Evolutionary conservation across 2,888 invertebrate species (phyloP), one percentile per base, ranked within the genome.

Genomic region (Eurytoma adleriae): DNA sequence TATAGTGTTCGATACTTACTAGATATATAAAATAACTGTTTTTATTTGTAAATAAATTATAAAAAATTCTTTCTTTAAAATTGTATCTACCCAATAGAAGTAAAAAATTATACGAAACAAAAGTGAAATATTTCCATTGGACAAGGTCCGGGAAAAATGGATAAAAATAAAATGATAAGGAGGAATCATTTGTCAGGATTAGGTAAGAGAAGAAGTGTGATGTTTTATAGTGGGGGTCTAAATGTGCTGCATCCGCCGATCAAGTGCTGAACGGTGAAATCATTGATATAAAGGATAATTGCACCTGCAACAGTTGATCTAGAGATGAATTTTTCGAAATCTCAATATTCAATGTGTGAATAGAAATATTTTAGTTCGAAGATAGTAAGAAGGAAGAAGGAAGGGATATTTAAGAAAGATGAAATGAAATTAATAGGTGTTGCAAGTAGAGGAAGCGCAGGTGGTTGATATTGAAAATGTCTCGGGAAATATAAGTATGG

Each of bases 221-320:
- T n/a, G n/a, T n/a, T n/a, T n/a, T 5, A 64, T 57, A n/a, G 24
- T 70, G 54, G 75, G 67, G 75, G 80, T 71, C 40, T 78, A n/a
- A 70, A 88, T 85, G 85, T 85, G 83, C 85, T 85, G 84, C 86
- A 88, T 89, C 89, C 89, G 89, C 84, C 83, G 84, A 88, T 89
- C 85, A 88, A 86, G 57, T 20, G 57, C 4, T n/a, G 24, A 80
- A 83, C 78, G 76, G 76, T 70, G 76, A 59, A 75, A 79, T 73
- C 77, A 79, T 82, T 83, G 16, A 48, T 18, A 24, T 50, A 27
- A 70, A 70, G 61, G 67, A 78, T 62, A 81, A 78, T 79, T 76
- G 75, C 68, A 27, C 18, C 61, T 27, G 59, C 71, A 68, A 76
- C 71, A 61, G 76, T 81, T 76, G 78, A 81, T 76, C 81, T 76